Evolutionary conservation across 53 echinoderm and acorn worm species (phyloP).

Genomic region (Hippasteria phrygiana): DNA sequence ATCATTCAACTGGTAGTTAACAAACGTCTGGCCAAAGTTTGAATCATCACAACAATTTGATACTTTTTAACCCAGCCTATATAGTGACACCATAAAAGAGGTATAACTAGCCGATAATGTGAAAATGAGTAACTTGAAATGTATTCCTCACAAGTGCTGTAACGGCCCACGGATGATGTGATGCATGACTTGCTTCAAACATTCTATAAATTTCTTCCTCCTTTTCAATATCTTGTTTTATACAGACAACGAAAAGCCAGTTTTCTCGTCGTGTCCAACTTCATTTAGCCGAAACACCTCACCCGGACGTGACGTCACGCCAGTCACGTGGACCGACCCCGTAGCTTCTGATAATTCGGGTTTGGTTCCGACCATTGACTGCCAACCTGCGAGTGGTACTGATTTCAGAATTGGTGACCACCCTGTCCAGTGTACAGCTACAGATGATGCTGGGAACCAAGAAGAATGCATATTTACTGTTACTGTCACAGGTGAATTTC

Average conservation of each 20-base stretch:
- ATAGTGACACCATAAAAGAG: no score
- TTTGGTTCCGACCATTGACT: not conserved
- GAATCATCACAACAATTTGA: no score
- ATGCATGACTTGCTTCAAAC: not conserved
- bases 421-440: conserved; percentile 5
- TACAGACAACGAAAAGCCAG: not conserved
- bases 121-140: no score
- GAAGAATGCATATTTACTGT: conserved; percentile 19
- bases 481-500: conserved; percentile 33
- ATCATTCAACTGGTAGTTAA: no score
- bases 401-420: conserved; percentile 30
- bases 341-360: not conserved
- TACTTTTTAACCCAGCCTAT: no score
- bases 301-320: not conserved
- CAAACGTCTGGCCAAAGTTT: no score
- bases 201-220: not conserved
- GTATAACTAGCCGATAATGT: no score
- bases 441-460: conserved; percentile 15
- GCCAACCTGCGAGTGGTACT: not conserved
- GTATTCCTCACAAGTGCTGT: no score
- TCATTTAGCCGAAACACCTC: not conserved
- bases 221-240: no score
- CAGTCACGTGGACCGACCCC: not conserved
- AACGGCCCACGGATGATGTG: no score
- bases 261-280: not conserved